Evolutionary conservation across 2,888 invertebrate genomes (phyloP).

Genomic region (Andrena bucephala): DNA sequence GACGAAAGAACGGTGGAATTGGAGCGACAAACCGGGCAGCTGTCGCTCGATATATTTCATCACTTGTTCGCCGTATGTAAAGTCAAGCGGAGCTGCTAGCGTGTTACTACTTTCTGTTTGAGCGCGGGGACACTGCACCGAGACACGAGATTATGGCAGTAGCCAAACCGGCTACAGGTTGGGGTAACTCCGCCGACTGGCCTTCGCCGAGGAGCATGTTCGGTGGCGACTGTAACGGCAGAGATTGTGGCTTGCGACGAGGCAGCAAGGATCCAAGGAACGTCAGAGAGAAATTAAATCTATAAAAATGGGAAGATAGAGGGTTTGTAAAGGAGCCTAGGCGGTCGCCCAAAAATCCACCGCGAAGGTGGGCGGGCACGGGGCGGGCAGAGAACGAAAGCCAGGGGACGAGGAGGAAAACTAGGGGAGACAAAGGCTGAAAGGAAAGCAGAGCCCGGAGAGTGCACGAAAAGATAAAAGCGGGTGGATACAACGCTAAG

Average conservation of each 20-base stretch:
- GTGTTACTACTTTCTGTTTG: too few species aligned
- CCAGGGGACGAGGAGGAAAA: neutral
- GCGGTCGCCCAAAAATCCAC: neutral
- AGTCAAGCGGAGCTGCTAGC: too few species aligned
- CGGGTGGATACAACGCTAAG: conserved; percentile 38
- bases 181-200: too few species aligned
- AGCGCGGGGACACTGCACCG: too few species aligned
- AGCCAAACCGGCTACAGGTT: too few species aligned
- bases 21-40: too few species aligned
- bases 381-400: neutral
- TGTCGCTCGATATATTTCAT: too few species aligned
- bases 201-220: too few species aligned
- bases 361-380: neutral
- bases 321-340: neutral
- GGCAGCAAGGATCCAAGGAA: neutral
- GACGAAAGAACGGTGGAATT: too few species aligned
- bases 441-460: conserved; percentile 16
- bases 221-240: too few species aligned
- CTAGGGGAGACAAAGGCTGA: neutral
- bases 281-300: conserved; percentile 9
- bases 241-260: neutral
- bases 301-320: neutral
- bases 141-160: too few species aligned
- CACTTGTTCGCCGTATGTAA: too few species aligned
- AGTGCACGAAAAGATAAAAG: conserved; percentile 47